Conservation (phyloP, 2,113 vertebrate species). For the Protomyctophum bolini region DNA sequence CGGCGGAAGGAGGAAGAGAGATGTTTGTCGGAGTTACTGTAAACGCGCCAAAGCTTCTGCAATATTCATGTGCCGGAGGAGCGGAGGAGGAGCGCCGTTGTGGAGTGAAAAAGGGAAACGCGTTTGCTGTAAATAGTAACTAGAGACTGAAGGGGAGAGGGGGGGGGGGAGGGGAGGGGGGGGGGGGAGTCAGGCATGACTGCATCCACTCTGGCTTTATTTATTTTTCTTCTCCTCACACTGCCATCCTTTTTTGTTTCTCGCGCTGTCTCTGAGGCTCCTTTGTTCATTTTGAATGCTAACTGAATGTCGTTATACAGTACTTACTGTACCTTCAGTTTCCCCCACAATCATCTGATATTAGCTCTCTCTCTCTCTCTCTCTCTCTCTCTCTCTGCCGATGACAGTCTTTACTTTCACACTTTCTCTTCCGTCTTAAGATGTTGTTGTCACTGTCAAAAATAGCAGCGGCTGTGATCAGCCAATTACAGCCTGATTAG, state of each 20-base stretch:
- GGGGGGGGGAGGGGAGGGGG: too few relatives aligned
- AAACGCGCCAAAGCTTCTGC: conserved; percentile 54
- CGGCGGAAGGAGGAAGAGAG: too few relatives aligned
- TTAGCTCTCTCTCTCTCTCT: conserved; percentile 20
- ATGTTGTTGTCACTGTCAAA: conserved; percentile 4
- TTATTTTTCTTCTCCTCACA: not conserved
- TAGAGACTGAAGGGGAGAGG: conserved; percentile 29
- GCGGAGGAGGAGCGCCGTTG: too few relatives aligned
- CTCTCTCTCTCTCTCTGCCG: too few relatives aligned
- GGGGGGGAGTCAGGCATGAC: conserved; percentile 36
- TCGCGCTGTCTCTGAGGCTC: not conserved
- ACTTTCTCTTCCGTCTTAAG: conserved; percentile 8
- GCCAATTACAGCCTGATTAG: conserved; percentile 35
- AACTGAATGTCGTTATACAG: conserved; percentile 9
- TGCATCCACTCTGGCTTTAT: conserved; percentile 35
- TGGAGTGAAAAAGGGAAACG: conserved; percentile 38
- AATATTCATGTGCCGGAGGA: conserved; percentile 59
- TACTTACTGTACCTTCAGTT: not conserved
- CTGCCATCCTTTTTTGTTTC: not conserved
- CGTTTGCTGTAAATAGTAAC: conserved; percentile 58
- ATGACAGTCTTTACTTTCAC: conserved; percentile 13
- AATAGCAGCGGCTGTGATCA: conserved; percentile 34
- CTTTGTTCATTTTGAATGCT: conserved; percentile 39
- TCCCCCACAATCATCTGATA: conserved; percentile 33
- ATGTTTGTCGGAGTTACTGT: conserved; percentile 60